Evolutionary conservation across 2,113 vertebrate species (phyloP).

Genomic region (Plecturocebus donacophilus): DNA sequence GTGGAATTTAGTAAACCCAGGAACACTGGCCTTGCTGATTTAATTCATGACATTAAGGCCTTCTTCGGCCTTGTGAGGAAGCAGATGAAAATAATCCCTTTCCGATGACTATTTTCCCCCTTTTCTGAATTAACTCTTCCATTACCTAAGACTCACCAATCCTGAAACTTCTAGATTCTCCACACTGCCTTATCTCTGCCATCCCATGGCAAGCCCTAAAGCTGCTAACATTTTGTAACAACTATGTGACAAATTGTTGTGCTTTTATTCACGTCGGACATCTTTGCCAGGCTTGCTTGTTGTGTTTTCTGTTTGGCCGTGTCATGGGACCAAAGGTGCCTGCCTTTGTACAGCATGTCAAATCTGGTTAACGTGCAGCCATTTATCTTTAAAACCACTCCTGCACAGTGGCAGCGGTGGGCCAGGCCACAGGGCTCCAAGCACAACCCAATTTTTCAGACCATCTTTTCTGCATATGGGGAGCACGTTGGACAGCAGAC

Average conservation of each 20-base stretch:
- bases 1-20: conserved; percentile 75
- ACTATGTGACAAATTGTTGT: conserved; percentile 91
- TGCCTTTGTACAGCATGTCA: conserved; percentile 95
- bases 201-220: conserved; percentile 86
- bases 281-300: conserved; percentile 90
- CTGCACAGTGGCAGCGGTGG: conserved; percentile 86
- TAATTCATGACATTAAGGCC: conserved; percentile 75
- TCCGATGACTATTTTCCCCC: conserved; percentile 61
- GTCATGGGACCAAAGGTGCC: conserved; percentile 94
- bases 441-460: conserved; percentile 75
- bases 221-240: conserved; percentile 88
- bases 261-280: conserved; percentile 85
- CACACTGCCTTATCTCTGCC: conserved; percentile 76
- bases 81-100: conserved; percentile 80
- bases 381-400: conserved; percentile 93
- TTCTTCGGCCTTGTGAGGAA: conserved; percentile 67
- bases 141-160: conserved; percentile 33
- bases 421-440: conserved; percentile 79
- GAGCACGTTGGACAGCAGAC: conserved; percentile 90
- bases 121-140: conserved; percentile 82
- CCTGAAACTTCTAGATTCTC: conserved; percentile 26
- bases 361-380: conserved; percentile 95
- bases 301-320: conserved; percentile 90
- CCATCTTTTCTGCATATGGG: conserved; percentile 77
- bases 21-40: conserved; percentile 80